These are phyloP conservation scores for Herpetotheres cachinnans DNA, from an alignment of 2,113 vertebrate genomes.

Conservation along the genomic window DNA sequence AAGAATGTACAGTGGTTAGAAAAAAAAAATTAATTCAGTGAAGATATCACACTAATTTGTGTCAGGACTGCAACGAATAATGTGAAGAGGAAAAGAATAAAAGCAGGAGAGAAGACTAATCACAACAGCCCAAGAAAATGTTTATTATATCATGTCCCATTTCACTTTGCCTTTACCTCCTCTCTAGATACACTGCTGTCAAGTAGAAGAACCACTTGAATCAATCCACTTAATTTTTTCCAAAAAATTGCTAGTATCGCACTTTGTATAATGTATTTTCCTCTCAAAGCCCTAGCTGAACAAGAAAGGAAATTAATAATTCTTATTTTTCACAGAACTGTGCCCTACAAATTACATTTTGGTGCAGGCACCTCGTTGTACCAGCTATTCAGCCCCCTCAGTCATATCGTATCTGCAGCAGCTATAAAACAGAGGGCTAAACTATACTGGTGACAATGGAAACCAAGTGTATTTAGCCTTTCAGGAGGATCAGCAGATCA, in stretches of 20 bases:
- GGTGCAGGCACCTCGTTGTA: not conserved
- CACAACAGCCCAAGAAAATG: not conserved
- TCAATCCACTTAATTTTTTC: not conserved
- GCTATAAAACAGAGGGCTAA: not conserved
- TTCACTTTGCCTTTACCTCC: not conserved
- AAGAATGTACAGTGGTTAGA: not conserved
- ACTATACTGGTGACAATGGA: not conserved
- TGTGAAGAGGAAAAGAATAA: not conserved
- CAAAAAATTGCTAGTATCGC: not conserved
- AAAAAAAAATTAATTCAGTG: not conserved
- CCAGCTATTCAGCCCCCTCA: not conserved
- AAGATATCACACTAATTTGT: not conserved
- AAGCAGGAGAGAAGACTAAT: not conserved
- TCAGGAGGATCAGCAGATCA: not conserved
- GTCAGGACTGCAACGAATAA: not conserved
- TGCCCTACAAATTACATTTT: not conserved
- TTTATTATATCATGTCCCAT: not conserved
- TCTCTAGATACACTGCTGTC: not conserved
- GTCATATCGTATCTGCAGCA: not conserved
- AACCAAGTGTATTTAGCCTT: not conserved
- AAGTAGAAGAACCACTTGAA: not conserved
- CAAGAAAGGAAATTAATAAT: not conserved
- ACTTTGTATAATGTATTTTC: not conserved
- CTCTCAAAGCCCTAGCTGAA: not conserved
- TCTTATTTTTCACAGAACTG: not conserved